A percentile compares a stretch with the other conserved stretches of the same genome.
These are phyloP conservation scores for Drosophila sordidapex DNA, from an alignment of 2,888 invertebrate species.

Conservation along the genomic window DNA sequence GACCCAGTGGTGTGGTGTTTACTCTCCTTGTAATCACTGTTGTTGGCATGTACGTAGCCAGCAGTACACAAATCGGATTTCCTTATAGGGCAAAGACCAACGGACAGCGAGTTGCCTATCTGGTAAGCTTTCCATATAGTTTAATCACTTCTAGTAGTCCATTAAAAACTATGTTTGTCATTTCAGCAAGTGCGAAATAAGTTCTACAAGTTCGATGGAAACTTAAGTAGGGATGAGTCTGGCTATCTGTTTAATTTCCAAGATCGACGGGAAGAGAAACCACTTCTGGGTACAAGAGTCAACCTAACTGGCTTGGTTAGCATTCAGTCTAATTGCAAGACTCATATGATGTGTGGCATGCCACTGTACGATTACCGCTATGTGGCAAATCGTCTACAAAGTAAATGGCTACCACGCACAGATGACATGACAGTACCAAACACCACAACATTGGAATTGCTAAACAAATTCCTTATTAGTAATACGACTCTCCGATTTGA, in stretches of 20 bases:
- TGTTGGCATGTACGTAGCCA: slow-evolving; percentile 38
- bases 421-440: slow-evolving; percentile 54
- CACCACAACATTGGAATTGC: slow-evolving; percentile 55
- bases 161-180: background rate
- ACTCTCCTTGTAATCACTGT: slow-evolving; percentile 32
- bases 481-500: slow-evolving; percentile 58
- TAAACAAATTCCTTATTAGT: slow-evolving; percentile 54
- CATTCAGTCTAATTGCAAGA: slow-evolving; percentile 61
- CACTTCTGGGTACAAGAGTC: slow-evolving; percentile 48
- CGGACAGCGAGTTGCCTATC: slow-evolving; percentile 84
- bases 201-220: slow-evolving; percentile 83
- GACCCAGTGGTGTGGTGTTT: slow-evolving; percentile 45
- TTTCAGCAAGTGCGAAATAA: slow-evolving; percentile 85
- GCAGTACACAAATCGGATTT: slow-evolving; percentile 86
- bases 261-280: slow-evolving; percentile 78
- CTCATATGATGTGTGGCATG: slow-evolving; percentile 77
- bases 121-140: slow-evolving; percentile 78
- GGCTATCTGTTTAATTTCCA: slow-evolving; percentile 85
- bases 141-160: no score
- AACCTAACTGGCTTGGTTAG: slow-evolving; percentile 62
- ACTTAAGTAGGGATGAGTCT: slow-evolving; percentile 83
- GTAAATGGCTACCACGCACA: slow-evolving; percentile 69
- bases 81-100: slow-evolving; percentile 86
- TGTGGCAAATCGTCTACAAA: slow-evolving; percentile 41
- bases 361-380: slow-evolving; percentile 76